Base-by-base conservation (phyloP, 2,113 vertebrate genomes). In the Pseudopodoces humilis region DNA sequence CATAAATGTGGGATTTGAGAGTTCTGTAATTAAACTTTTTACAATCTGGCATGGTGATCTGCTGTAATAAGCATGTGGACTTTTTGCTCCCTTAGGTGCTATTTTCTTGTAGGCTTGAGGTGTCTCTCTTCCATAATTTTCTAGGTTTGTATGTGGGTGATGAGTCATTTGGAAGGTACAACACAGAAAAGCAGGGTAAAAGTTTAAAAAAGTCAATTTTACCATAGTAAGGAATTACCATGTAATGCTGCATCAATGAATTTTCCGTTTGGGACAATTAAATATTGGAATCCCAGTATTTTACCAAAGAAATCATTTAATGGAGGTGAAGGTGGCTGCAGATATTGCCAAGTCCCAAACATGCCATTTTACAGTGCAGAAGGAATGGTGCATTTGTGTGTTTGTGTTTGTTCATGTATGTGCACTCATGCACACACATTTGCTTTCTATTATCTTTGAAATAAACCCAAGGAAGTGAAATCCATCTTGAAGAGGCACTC, bases 331-430 rank as follows among this genome's bases (percentile, higher is more conserved):
- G 22, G 49, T 49, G 31, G 11, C 18, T 90, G 64, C 23, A 37
- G 23, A 2, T 55, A 30, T 30, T 91, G 65, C 37, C 17, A 50
- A 50, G 50, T 62, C 88, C n/a, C 31, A 37, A 27, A 70, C 3
- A 5, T 37, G 33, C 12, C 16, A 28, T n/a, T 86, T 64, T 76
- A 27, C 41, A 22, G 19, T 52, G 50, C 22, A 60, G n/a, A 81
- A 65, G 43, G 37, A 68, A 4, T 2, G 0, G 8, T 55, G 6
- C 30, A 4, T 79, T 60, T 71, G 18, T 67, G 9, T 27, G 4
- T 22, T 3, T 46, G 15, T 25, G 11, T 28, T 15, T 23, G 10
- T 27, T 24, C 0, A 0, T 47, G 10, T 47, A 19, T 28, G 1
- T 3, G 15, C 11, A 14, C 20, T 13, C 19, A 9, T 12, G 7